phyloP scores from a whole-genome alignment of 92 coral and sea anemone genomes.

The Porites lobata region DNA sequence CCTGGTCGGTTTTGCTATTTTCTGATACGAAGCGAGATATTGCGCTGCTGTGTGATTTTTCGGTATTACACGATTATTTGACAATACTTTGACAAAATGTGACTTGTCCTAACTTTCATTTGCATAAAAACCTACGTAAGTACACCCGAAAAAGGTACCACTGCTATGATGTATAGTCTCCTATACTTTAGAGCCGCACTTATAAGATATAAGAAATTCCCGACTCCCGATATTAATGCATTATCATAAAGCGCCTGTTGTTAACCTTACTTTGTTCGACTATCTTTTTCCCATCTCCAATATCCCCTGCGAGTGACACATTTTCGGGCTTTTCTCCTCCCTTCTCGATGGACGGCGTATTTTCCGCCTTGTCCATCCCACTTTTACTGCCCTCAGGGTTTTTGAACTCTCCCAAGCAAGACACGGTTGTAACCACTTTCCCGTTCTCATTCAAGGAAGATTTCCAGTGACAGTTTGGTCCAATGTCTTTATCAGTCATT shows the following conservation, averaged over 20 bases:
- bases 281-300: neutral
- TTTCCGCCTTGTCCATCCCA: conserved; percentile 9
- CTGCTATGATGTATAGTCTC: no score
- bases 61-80: no score
- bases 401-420: conserved; percentile 41
- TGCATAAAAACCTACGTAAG: no score
- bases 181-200: no score
- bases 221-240: neutral
- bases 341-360: neutral
- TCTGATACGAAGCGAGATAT: no score
- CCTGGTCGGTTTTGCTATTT: no score
- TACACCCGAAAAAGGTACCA: no score
- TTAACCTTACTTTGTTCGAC: conserved; percentile 23
- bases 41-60: no score
- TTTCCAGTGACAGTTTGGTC: conserved; percentile 60
- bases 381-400: neutral
- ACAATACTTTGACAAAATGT: no score
- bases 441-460: conserved; percentile 18
- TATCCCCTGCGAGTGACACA: neutral
- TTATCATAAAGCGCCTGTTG: neutral
- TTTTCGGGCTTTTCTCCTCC: neutral
- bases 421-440: conserved; percentile 22
- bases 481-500: conserved; percentile 35
- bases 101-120: no score
- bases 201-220: no score